A percentile compares a stretch with the other conserved stretches of the same genome.
These are phyloP conservation scores for Amblyopsis rosae DNA, from an alignment of 2,113 vertebrate genomes.

Conservation along the genomic window DNA sequence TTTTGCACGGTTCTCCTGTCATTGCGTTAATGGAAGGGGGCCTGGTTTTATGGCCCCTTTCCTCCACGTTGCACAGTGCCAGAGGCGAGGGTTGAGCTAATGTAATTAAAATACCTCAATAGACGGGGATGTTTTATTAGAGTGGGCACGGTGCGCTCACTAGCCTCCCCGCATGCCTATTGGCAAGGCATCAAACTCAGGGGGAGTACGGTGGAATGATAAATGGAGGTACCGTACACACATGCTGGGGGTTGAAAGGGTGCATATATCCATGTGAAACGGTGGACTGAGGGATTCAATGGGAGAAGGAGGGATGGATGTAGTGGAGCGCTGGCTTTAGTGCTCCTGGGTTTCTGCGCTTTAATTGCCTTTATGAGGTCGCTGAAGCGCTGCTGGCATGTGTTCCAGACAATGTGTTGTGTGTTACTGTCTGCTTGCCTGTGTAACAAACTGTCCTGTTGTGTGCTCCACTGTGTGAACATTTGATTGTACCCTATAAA, in stretches of 20 bases:
- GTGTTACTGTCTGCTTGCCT: conserved; percentile 17
- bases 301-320: conserved; percentile 18
- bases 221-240: conserved; percentile 15
- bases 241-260: neutral
- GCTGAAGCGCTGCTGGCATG: conserved; percentile 25
- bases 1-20: conserved; percentile 9
- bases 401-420: conserved; percentile 16
- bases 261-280: conserved; percentile 19
- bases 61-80: conserved; percentile 31
- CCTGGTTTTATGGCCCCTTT: conserved; percentile 33
- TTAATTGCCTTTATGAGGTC: conserved; percentile 47
- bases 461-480: conserved; percentile 10
- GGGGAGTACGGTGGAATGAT: conserved; percentile 24
- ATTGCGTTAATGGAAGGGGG: conserved; percentile 29
- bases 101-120: conserved; percentile 64
- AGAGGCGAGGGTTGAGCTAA: conserved; percentile 46
- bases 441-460: neutral
- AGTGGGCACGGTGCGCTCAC: conserved; percentile 35
- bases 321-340: conserved; percentile 55
- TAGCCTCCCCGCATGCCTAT: conserved; percentile 37
- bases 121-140: conserved; percentile 55
- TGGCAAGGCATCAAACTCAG: conserved; percentile 51
- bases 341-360: conserved; percentile 43
- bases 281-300: conserved; percentile 15
- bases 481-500: neutral